A percentile compares a stretch with the other conserved stretches of the same genome.
These are phyloP conservation scores for Megastigmus dorsalis DNA, from an alignment of 2,888 invertebrate species.

Conservation along the genomic window DNA sequence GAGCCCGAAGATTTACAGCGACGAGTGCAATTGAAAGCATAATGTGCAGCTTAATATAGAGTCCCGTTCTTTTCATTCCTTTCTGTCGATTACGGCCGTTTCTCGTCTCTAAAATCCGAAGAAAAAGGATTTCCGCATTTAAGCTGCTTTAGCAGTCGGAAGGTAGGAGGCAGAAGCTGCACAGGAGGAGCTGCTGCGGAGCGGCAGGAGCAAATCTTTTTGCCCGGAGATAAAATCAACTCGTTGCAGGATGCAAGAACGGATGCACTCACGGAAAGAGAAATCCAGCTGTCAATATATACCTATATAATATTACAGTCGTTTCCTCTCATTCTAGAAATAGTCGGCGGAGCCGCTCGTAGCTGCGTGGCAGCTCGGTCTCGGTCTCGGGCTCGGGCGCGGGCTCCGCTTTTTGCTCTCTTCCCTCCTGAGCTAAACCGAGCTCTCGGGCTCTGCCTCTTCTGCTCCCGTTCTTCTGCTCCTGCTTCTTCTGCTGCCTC, in stretches of 20 bases:
- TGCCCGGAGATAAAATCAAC: background rate
- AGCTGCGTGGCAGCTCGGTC: too few relatives aligned
- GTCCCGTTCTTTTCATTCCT: too few relatives aligned
- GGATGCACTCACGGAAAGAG: slow-evolving; percentile 2
- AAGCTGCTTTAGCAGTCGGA: background rate
- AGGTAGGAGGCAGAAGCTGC: too few relatives aligned
- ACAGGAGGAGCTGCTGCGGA: background rate
- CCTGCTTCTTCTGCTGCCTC: slow-evolving; percentile 42
- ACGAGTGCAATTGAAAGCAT: too few relatives aligned
- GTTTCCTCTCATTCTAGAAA: background rate
- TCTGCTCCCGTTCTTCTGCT: too few relatives aligned
- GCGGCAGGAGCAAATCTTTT: background rate
- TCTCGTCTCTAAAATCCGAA: background rate
- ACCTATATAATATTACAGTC: background rate
- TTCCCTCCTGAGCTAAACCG: too few relatives aligned
- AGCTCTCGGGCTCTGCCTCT: slow-evolving; percentile 5
- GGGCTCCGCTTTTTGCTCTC: slow-evolving; percentile 13
- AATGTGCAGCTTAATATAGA: too few relatives aligned
- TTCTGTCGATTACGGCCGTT: background rate
- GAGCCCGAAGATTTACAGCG: too few relatives aligned
- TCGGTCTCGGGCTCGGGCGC: background rate
- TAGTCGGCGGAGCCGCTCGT: too few relatives aligned
- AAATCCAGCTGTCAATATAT: background rate
- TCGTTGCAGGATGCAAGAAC: background rate
- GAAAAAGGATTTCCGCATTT: background rate